Evolutionary conservation across 2,113 vertebrate genomes (phyloP), one percentile per base, ranked within the genome.

Genomic region (Zingel zingel): DNA sequence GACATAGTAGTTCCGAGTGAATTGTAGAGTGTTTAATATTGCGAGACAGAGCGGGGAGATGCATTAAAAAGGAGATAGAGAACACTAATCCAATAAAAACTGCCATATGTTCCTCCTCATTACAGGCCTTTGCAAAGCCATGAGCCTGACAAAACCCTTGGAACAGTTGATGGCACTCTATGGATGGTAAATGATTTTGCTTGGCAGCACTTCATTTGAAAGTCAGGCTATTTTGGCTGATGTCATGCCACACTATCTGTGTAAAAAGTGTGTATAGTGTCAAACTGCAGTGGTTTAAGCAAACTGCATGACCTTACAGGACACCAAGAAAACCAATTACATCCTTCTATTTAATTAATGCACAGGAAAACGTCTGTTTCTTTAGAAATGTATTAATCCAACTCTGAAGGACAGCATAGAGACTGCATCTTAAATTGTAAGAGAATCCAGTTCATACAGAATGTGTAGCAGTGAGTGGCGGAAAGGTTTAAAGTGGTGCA

Each of bases 21-120:
- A 59, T 19, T 58, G 30, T 27, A 25, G 16, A 76, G 47, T 43
- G 30, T 66, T 82, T 71, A 68, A 33, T 67, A 51, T 30, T 53
- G 56, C 75, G 39, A 65, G 47, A 65, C 0, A 14, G 27, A 45
- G 56, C 1, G 2, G 9, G 48, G 43, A 19, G 53, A 73, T 54
- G 56, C 36, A 39, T 76, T 43, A 10, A 70, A 72, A 59, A 10
- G 21, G 14, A 48, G 62, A 71, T 62, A 6, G 61, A 57, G 57
- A 57, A 47, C 63, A 43, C 9, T 69, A 68, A 81, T 71, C 59
- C 73, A 73, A 3, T 77, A 30, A 83, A 59, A 27, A 19, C n/a
- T 9, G 50, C 71, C 84, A 70, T 82, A 81, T 87, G 82, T 85
- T 86, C 45, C 25, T 71, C 63, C 25, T 84, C 59, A 68, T 81